Conservation (phyloP, 2,888 invertebrate genomes). For the Gortyna flavago region DNA sequence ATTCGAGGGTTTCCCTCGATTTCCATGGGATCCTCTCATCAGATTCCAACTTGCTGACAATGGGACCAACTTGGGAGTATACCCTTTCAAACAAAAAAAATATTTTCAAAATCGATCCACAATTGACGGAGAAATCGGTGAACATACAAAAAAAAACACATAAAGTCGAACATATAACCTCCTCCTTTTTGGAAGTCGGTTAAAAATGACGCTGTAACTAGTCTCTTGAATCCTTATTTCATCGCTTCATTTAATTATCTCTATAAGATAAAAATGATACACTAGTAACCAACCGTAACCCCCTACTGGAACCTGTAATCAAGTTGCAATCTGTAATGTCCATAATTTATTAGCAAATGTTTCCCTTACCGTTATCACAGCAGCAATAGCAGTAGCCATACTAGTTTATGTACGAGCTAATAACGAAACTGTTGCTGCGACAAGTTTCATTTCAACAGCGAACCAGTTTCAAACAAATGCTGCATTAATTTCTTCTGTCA, state of each 20-base stretch:
- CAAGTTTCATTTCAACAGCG: slow-evolving; percentile 32
- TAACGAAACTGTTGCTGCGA: slow-evolving; percentile 28
- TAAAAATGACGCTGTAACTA: not conserved
- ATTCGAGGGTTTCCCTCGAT: too few relatives aligned
- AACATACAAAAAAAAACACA: too few relatives aligned
- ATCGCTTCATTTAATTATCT: not conserved
- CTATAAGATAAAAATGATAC: not conserved
- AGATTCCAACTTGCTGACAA: too few relatives aligned
- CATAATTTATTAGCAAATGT: slow-evolving; percentile 8
- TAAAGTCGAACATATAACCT: too few relatives aligned
- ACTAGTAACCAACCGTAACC: not conserved
- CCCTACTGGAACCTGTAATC: not conserved
- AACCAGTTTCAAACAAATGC: slow-evolving; percentile 28
- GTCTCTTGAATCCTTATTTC: not conserved
- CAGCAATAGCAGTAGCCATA: slow-evolving; percentile 30
- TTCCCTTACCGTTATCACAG: slow-evolving; percentile 9
- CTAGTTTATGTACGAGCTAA: slow-evolving; percentile 18
- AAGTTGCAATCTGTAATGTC: not conserved
- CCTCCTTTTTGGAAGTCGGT: too few relatives aligned
- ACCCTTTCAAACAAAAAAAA: too few relatives aligned
- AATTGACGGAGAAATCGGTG: too few relatives aligned
- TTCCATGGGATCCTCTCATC: too few relatives aligned
- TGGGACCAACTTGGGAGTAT: too few relatives aligned
- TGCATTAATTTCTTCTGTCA: slow-evolving; percentile 13
- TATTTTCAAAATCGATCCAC: too few relatives aligned